Base-by-base conservation (phyloP, 2,888 invertebrate genomes). In the Kryphioiulus occultus region DNA sequence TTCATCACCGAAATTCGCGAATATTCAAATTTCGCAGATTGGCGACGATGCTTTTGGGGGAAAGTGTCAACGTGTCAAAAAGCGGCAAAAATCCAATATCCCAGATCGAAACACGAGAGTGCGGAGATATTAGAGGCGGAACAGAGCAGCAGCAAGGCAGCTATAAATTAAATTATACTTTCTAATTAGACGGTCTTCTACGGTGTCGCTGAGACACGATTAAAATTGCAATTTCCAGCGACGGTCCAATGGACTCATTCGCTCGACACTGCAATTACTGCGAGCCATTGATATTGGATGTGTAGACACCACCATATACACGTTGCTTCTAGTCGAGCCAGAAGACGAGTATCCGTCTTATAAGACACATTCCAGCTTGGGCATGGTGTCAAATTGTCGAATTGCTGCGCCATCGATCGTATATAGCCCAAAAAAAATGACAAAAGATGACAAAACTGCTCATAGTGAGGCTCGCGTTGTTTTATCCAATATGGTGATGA, bases 161-260 rank as follows among this genome's bases (percentile, higher is more conserved):
- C 26, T 68, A 68, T 68, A 88, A 84, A 88, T 89, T 86, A 89
- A 53, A 89, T 85, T 83, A 88, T 86, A 86, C 86, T 86, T 86
- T 86, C 86, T 86, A 86, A 86, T 86, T 86, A 86, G 68, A 84
- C n/a, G 35, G 84, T 35, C 84, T 84, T 84, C 32, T 39, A 68
- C 68, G 68, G 68, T 68, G 68, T 84, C 42, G 84, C 42, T 39
- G 84, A 39, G 35, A 84, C 84, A 84, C 42, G 84, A 84, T 84
- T 84, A 84, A 84, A 84, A 84, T 35, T 84, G 42, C 42, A 30
- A 84, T 84, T 84, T 84, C n/a, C 84, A 39, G 35, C 32, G 15
- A 26, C 22, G 68, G 68, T 26, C 22, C 22, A 68, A 68, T 68
- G 68, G 68, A 53, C n/a, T 53, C 53, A 19, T 5, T 17, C 53